These are phyloP conservation scores for Dolichopus griseipennis DNA, from an alignment of 2,888 invertebrate genomes.

Conservation along the genomic window DNA sequence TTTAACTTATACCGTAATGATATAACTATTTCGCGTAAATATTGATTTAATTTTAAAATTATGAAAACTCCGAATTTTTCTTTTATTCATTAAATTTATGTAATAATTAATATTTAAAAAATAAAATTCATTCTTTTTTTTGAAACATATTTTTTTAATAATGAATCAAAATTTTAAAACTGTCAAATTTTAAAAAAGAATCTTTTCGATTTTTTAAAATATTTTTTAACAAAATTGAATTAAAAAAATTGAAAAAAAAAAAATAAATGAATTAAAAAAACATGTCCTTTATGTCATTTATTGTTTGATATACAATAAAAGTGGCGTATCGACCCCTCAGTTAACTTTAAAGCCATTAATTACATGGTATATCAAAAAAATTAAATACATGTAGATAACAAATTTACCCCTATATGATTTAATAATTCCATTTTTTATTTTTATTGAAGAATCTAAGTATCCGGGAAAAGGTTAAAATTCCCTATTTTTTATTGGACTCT, in stretches of 20 bases:
- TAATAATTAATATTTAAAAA: no score
- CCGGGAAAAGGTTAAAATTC: not conserved
- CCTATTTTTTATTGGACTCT: not conserved
- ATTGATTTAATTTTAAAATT: no score
- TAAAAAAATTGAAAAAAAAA: not conserved
- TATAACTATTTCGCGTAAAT: no score
- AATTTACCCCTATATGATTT: not conserved
- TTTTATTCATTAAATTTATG: no score
- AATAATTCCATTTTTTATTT: not conserved
- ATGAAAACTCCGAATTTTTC: no score
- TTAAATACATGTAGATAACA: not conserved
- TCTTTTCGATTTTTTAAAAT: not conserved
- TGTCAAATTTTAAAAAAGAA: not conserved
- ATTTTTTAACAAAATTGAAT: not conserved
- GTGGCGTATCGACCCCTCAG: slow-evolving; percentile 3
- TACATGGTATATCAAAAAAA: slow-evolving; percentile 10
- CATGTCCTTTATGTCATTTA: not conserved
- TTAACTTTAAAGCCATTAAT: slow-evolving; percentile 11
- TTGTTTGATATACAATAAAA: not conserved
- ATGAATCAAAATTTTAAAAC: not conserved
- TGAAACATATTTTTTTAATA: not conserved
- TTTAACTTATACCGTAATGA: no score
- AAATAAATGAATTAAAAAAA: not conserved
- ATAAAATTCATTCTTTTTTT: no score
- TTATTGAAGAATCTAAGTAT: not conserved